Evolutionary conservation across 1,140 invertebrate species (phyloP).

Genomic region (Eurosta solidaginis): DNA sequence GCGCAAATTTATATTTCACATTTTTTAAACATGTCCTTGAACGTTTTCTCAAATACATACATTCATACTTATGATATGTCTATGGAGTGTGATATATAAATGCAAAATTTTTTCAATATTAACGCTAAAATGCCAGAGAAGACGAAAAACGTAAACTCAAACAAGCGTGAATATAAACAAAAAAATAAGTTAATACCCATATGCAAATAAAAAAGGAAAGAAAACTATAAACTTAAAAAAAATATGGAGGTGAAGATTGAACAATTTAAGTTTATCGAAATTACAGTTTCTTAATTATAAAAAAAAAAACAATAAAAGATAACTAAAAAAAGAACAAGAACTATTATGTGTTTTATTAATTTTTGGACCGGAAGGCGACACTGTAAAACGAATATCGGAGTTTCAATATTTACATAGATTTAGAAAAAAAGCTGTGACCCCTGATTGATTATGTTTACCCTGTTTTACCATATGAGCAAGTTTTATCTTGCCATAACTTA

Average conservation of each 20-base stretch:
- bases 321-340: constrained; percentile 41
- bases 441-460: too few species aligned
- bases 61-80: neutral
- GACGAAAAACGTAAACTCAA: constrained; percentile 27
- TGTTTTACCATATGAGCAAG: too few species aligned
- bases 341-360: neutral
- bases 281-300: constrained; percentile 61
- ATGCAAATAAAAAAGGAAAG: constrained; percentile 45
- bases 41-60: neutral
- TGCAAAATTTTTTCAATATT: constrained; percentile 9
- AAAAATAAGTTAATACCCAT: constrained; percentile 44
- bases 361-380: neutral
- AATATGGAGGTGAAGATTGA: constrained; percentile 58
- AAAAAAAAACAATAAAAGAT: constrained; percentile 53
- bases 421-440: too few species aligned
- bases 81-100: neutral
- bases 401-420: too few species aligned
- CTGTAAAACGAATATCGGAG: too few species aligned
- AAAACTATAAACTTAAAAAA: constrained; percentile 35
- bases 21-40: too few species aligned
- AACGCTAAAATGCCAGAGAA: constrained; percentile 16
- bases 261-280: constrained; percentile 61
- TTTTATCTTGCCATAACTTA: too few species aligned
- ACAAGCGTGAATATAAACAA: neutral
- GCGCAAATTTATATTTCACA: neutral